Base-by-base conservation (phyloP, 2,888 invertebrate species). In the Neocrepidodera transversa region DNA sequence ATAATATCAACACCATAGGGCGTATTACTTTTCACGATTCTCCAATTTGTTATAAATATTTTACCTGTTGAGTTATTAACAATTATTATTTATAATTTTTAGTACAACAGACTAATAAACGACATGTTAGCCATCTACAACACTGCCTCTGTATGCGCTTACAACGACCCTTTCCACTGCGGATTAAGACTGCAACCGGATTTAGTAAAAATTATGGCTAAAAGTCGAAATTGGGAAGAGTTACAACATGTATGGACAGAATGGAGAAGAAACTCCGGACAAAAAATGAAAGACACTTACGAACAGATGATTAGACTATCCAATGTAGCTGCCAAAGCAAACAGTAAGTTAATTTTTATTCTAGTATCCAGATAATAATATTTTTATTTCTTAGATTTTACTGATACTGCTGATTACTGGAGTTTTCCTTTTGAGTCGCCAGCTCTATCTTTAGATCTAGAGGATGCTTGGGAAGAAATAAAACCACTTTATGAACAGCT, bases 41-140 rank as follows among this genome's bases (percentile, higher is more conserved):
- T n/a, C n/a, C n/a, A n/a, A n/a, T n/a, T n/a, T n/a, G n/a, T n/a
- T n/a, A n/a, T n/a, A n/a, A n/a, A n/a, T n/a, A n/a, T n/a, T n/a
- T n/a, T n/a, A n/a, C n/a, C n/a, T n/a, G n/a, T n/a, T n/a, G n/a
- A n/a, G n/a, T n/a, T n/a, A n/a, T n/a, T n/a, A n/a, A n/a, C n/a
- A n/a, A n/a, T n/a, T n/a, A n/a, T n/a, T n/a, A n/a, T n/a, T 23
- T 42, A 26, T 14, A 11, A 26, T 55, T 82, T 82, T 26, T 83
- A 93, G 93, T 93, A 93, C 78, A 93, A 93, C 79, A 86, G 92
- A 43, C 80, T 93, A 32, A 90, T 93, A 68, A 93, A 93, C 74
- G 92, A 93, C 75, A 93, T 95, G 93, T 82, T 93, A 11, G 88
- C 91, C 0, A 88, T 93, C 0, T 95, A 93, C 81, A 93, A 93